A percentile compares a stretch with the other conserved stretches of the same genome.
These are phyloP conservation scores for Mastacembelus armatus DNA, from an alignment of 2,797 vertebrate species.

Conservation along the genomic window DNA sequence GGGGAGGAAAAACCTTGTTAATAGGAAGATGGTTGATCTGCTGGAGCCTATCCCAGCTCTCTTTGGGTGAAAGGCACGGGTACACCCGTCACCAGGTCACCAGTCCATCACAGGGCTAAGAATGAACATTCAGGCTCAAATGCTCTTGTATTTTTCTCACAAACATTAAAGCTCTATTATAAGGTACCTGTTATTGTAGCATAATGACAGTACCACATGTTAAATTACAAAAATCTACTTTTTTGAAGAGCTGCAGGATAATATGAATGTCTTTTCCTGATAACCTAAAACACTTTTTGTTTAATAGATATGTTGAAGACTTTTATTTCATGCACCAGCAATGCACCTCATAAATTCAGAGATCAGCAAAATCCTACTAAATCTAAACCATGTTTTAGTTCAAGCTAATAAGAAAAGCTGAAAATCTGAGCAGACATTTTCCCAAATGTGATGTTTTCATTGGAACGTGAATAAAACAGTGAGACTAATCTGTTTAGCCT, in stretches of 20 bases:
- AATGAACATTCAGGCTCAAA: no score
- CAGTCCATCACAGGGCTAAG: no score
- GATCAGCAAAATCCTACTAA: slow-evolving; percentile 13
- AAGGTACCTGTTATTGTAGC: no score
- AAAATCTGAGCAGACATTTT: slow-evolving; percentile 16
- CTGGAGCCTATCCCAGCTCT: no score
- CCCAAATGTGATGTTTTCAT: slow-evolving; percentile 29
- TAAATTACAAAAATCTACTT: no score
- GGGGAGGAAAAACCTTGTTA: no score
- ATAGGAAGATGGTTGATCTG: no score
- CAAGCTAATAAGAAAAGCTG: not conserved
- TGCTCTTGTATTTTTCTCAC: no score
- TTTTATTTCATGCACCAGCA: slow-evolving; percentile 24
- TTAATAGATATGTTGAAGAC: slow-evolving; percentile 12
- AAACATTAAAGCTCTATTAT: no score
- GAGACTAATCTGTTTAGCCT: slow-evolving; percentile 9
- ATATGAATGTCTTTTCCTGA: slow-evolving; percentile 15
- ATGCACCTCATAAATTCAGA: slow-evolving; percentile 15
- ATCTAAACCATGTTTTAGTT: slow-evolving; percentile 8
- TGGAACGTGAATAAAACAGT: slow-evolving; percentile 11
- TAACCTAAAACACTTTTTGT: slow-evolving; percentile 28
- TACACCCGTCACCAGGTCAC: no score
- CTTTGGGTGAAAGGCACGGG: no score
- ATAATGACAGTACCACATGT: no score
- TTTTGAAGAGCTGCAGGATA: not conserved